Evolutionary conservation across 2,797 vertebrate species (phyloP), one percentile per base, ranked within the genome.

Genomic region (Lutra lutra): DNA sequence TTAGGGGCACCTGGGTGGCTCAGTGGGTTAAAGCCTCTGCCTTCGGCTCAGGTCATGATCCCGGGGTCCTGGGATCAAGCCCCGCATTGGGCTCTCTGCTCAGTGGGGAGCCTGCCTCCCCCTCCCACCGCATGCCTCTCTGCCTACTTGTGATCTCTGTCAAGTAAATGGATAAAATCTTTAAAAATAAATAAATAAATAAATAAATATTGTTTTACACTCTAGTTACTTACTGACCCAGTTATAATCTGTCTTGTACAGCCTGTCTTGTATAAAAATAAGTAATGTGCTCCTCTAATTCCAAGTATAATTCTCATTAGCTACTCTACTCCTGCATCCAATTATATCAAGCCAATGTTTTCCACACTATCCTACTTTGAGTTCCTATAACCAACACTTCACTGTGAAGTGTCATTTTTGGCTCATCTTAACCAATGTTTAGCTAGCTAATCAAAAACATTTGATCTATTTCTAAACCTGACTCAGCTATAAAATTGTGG

Each of bases 391-490:
- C n/a, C 29, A 82, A 73, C 46, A 80, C 29, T 91, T 96, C 48
- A 73, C 20, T 38, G n/a, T 56, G 89, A 87, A 51, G 70, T 89
- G 10, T 51, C 78, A 40, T 38, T 79, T 90, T 96, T 84, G 84
- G 73, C 15, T 93, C 68, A 95, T 87, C 89, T 95, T 96, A 92
- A 92, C 48, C 38, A 91, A 73, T 14, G 75, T 43, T 86, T 72
- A 87, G 51, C 93, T 62, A 92, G 40, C 51, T 95, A 92, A 95
- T 62, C 56, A 18, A 75, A 95, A 96, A 77, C 40, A 93, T 40
- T 64, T 89, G 38, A 51, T 96, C 75, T 68, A 62, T 77, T 92
- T 94, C 79, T 96, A 94, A 96, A 62, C 56, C 70, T 29, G 32
- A 91, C 51, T 85, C 78, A 27, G 51, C 58, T 68, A 75, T 68